Evolutionary conservation across 1,140 invertebrate species (phyloP).

Genomic region (Bombus confusus): DNA sequence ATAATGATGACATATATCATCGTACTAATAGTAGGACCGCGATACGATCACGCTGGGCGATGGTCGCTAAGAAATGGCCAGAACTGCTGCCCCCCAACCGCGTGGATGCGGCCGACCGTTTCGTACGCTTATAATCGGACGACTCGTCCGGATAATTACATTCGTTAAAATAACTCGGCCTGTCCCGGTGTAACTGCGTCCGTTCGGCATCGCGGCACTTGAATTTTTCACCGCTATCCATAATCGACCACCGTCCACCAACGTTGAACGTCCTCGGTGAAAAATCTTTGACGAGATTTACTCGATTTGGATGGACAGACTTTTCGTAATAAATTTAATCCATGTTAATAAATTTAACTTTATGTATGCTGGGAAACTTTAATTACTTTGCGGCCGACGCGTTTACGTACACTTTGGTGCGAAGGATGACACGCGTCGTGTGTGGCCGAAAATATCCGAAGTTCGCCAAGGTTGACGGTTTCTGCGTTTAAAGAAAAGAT

Average conservation of each 20-base stretch:
- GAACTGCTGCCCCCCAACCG: conserved; percentile 53
- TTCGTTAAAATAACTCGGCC: conserved; percentile 70
- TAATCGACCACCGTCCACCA: too few species aligned
- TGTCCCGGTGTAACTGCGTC: conserved; percentile 6
- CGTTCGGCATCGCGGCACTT: too few species aligned
- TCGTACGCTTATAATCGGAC: conserved; percentile 59
- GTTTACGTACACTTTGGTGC: background rate
- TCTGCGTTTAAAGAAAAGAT: too few species aligned
- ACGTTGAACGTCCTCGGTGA: background rate
- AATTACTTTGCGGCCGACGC: background rate
- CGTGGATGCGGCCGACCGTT: conserved; percentile 43
- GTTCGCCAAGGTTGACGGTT: too few species aligned
- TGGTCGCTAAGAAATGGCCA: conserved; percentile 48
- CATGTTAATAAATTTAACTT: background rate
- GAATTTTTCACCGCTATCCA: too few species aligned
- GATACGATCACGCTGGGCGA: conserved; percentile 63
- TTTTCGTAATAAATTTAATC: background rate
- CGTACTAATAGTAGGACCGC: conserved; percentile 58
- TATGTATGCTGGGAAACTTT: too few species aligned
- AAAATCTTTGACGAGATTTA: conserved; percentile 26
- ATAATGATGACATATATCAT: conserved; percentile 69
- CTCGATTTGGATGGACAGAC: conserved; percentile 44
- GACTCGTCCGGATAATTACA: conserved; percentile 64
- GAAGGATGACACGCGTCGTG: too few species aligned
- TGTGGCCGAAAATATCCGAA: background rate